A percentile compares a stretch with the other conserved stretches of the same genome.
Conservation (phyloP, 2,113 vertebrate species). For the Cololabis saira region DNA sequence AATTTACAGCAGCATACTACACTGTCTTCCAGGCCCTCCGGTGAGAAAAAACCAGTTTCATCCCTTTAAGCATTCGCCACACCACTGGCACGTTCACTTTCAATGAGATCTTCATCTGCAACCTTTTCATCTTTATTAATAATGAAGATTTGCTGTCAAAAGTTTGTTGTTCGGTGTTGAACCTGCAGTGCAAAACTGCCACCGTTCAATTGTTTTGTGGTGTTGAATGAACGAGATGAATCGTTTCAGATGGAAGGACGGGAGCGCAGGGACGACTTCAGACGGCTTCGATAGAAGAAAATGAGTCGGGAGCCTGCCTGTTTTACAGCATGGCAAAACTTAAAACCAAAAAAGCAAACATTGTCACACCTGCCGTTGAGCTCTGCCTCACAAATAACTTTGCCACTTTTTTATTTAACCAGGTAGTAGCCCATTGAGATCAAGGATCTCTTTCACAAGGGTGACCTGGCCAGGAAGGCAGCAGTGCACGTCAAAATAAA, state of each 20-base stretch:
- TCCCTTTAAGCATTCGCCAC: conserved; percentile 27
- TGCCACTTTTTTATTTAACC: too few relatives aligned
- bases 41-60: conserved; percentile 12
- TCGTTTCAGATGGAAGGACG: neutral
- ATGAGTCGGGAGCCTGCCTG: too few relatives aligned
- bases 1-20: conserved; percentile 27
- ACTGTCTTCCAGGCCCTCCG: conserved; percentile 24
- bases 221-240: neutral
- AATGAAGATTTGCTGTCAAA: neutral
- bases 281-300: too few relatives aligned
- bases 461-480: too few relatives aligned
- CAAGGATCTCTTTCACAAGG: too few relatives aligned
- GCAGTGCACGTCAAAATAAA: too few relatives aligned
- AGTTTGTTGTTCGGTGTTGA: neutral
- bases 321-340: too few relatives aligned
- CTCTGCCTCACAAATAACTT: too few relatives aligned
- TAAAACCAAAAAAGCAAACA: too few relatives aligned
- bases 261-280: too few relatives aligned
- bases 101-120: conserved; percentile 39
- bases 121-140: conserved; percentile 31
- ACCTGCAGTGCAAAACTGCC: neutral
- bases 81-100: conserved; percentile 3
- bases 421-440: too few relatives aligned
- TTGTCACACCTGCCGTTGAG: too few relatives aligned
- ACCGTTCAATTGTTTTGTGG: neutral